Percentiles rank a stretch among this genome's conserved stretches.
These are phyloP conservation scores for Trichechus manatus DNA, from an alignment of 2,113 vertebrate genomes.

Conservation along the genomic window DNA sequence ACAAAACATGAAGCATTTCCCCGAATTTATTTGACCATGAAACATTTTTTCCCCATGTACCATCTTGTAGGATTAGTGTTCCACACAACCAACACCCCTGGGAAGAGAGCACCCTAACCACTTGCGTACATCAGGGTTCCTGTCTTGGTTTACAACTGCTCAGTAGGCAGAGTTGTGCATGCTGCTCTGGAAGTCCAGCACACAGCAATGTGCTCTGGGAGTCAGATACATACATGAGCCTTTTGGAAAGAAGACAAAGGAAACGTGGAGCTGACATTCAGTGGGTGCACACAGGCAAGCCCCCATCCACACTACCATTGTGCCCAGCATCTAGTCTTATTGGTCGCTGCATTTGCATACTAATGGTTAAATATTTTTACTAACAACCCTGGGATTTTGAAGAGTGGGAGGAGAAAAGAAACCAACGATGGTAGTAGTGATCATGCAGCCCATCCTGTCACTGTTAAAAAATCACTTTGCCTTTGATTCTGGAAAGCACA, in stretches of 20 bases:
- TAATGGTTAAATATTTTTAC: background rate
- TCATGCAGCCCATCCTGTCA: background rate
- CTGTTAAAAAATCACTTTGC: background rate
- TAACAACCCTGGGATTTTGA: background rate
- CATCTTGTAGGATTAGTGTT: background rate
- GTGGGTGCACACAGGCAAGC: background rate
- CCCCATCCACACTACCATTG: background rate
- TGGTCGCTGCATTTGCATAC: background rate
- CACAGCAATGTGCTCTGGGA: background rate
- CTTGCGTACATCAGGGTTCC: background rate
- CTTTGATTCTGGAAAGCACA: constrained; percentile 55
- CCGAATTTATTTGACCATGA: background rate
- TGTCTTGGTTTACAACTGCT: background rate
- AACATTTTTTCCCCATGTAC: background rate
- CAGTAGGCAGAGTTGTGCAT: rapidly evolving
- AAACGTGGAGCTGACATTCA: background rate
- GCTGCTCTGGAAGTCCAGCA: background rate
- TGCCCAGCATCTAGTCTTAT: background rate
- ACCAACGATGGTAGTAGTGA: background rate
- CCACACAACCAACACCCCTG: background rate
- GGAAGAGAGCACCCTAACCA: background rate
- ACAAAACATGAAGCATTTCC: background rate
- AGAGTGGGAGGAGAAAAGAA: background rate
- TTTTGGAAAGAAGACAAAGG: background rate
- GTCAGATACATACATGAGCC: background rate